These are phyloP conservation scores for Champsocephalus esox DNA, from an alignment of 2,797 vertebrate genomes.

Conservation along the genomic window DNA sequence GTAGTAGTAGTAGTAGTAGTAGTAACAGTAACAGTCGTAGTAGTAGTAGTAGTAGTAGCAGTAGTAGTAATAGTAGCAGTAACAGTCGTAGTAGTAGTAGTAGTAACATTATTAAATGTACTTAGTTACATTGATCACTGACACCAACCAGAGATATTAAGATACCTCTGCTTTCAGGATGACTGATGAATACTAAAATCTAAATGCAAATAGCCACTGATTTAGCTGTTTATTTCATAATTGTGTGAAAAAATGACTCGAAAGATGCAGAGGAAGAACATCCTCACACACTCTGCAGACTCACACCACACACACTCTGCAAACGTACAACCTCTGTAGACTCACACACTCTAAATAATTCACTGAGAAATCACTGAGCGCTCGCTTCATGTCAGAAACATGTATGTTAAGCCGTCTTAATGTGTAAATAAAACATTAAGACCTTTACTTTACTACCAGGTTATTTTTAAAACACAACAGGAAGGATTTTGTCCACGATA, in stretches of 20 bases:
- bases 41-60: too few relatives aligned
- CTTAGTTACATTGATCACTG: background rate
- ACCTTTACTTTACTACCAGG: background rate
- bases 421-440: background rate
- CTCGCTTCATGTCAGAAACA: background rate
- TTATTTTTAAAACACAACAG: background rate
- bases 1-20: too few relatives aligned
- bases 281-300: background rate
- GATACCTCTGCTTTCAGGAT: background rate
- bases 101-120: background rate
- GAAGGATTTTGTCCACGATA: too few relatives aligned
- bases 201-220: background rate
- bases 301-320: too few relatives aligned
- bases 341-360: background rate
- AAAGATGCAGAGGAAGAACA: background rate
- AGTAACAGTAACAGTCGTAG: too few relatives aligned
- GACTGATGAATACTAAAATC: slow-evolving; percentile 15
- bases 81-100: too few relatives aligned
- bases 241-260: slow-evolving; percentile 20
- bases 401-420: background rate
- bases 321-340: too few relatives aligned
- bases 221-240: slow-evolving; percentile 21
- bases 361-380: background rate
- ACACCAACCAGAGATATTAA: background rate
- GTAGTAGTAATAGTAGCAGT: too few relatives aligned